Evolutionary conservation across 1,140 invertebrate species (phyloP).

Genomic region (Musca domestica): DNA sequence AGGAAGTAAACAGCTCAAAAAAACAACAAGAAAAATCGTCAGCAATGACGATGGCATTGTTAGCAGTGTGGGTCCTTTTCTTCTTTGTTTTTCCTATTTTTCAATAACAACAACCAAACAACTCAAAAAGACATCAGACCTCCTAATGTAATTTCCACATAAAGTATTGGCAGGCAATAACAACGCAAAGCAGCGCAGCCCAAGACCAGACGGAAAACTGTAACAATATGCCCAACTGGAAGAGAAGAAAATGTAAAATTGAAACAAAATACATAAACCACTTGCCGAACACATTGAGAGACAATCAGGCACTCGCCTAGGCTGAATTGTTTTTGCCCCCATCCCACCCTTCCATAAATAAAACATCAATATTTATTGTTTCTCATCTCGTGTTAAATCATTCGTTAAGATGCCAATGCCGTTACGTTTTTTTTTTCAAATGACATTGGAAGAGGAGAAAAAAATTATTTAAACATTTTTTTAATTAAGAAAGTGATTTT

Average conservation of each 20-base stretch:
- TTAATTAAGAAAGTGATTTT: too few relatives aligned
- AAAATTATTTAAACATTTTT: too few relatives aligned
- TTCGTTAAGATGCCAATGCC: constrained; percentile 12
- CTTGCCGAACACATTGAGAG: too few relatives aligned
- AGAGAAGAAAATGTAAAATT: too few relatives aligned
- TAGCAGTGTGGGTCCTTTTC: constrained; percentile 3
- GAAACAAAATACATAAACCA: too few relatives aligned
- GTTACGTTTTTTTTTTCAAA: too few relatives aligned
- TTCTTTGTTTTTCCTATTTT: background rate
- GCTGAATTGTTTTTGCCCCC: too few relatives aligned
- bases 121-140: background rate
- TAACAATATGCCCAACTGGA: constrained; percentile 1
- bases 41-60: background rate
- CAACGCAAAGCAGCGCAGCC: too few relatives aligned
- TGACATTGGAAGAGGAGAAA: too few relatives aligned
- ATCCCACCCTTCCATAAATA: constrained; percentile 1
- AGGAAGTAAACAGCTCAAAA: constrained; percentile 3
- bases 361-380: constrained; percentile 17
- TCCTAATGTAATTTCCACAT: background rate
- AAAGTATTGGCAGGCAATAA: constrained; percentile 10
- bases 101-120: background rate
- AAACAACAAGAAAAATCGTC: too few relatives aligned
- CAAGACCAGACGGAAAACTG: background rate
- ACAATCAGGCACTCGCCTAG: too few relatives aligned
- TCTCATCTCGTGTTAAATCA: constrained; percentile 5